phyloP scores from a whole-genome alignment of 2,113 vertebrate genomes.

The Entosphenus tridentatus region DNA sequence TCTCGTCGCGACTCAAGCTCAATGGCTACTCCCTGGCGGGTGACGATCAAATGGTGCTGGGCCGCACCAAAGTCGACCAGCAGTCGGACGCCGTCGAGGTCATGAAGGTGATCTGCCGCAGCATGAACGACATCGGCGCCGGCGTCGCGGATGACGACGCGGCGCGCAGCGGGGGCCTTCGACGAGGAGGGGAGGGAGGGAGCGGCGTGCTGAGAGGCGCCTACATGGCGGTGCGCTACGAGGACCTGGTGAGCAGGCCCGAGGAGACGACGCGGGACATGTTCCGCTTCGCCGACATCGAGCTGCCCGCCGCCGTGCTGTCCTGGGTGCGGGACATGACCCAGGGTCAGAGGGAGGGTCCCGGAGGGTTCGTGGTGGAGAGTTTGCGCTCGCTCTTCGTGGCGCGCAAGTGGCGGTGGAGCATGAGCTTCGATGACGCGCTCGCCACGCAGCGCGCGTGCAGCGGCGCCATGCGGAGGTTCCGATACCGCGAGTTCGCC shows the following conservation, averaged over 20 bases:
- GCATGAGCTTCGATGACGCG: conserved; percentile 7
- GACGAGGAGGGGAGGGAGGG: neutral
- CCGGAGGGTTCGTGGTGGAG: neutral
- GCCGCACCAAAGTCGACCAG: neutral
- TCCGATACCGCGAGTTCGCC: conserved; percentile 6
- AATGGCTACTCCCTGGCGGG: neutral
- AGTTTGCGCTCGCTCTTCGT: neutral
- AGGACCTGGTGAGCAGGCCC: conserved; percentile 7
- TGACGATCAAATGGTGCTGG: neutral
- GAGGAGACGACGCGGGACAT: neutral
- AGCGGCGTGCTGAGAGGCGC: neutral
- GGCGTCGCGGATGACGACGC: neutral
- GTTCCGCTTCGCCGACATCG: conserved; percentile 6
- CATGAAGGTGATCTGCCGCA: conserved; percentile 4
- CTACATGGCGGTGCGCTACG: conserved; percentile 8
- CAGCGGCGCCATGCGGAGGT: neutral
- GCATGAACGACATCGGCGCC: conserved; percentile 5
- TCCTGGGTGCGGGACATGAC: conserved; percentile 8
- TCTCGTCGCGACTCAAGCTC: neutral
- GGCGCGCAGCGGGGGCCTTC: neutral
- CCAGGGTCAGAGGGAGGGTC: neutral
- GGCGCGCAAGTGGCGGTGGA: conserved; percentile 8
- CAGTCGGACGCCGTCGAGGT: neutral
- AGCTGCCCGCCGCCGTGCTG: neutral
- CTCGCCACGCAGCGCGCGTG: conserved; percentile 7